Evolutionary conservation across 2,113 vertebrate species (phyloP), one percentile per base, ranked within the genome.

Genomic region (Scolopax mira): DNA sequence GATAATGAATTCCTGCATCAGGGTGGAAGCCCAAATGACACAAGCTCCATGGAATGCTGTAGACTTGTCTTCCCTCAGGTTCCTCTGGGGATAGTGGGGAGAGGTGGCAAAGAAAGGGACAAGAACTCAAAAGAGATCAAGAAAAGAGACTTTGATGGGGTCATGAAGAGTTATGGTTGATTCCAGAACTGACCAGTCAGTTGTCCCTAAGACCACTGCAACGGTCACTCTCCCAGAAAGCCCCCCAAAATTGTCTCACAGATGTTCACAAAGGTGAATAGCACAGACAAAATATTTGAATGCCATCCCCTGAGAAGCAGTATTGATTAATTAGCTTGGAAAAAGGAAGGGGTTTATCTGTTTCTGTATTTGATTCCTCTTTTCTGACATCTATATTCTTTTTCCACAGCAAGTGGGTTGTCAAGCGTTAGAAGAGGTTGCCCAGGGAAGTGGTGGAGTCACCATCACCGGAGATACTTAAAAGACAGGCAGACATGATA

Each of bases 401-500:
- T 66, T 79, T 31, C 17, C 18, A 2, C 31, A 48, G 35, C 73
- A 55, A 67, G 11, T 35, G 6, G 3, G 5, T 58, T 57, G 25
- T 44, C 46, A 82, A 71, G 35, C 10, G 31, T 3, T 51, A 52
- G 19, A 84, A 49, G 4, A 54, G 70, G 27, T n/a, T 66, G 17
- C 44, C 37, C 70, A 48, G 52, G 18, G 23, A 88, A 88, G 18
- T 7, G 3, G 28, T 13, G 5, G 17, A 73, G 65, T 58, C 37
- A 18, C 9, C 28, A 62, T 7, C 6, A 7, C n/a, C 54, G n/a
- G 31, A 62, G 28, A 3, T 18, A 33, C 16, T 31, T 51, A 57
- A 52, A 70, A 74, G 28, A 46, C 1, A 0, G 0, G 1, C 6
- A 71, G 57, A 24, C 0, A 2, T 15, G 12, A 37, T 4, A 2